These are phyloP conservation scores for Athene noctua DNA, from an alignment of 2,113 vertebrate species.

Conservation along the genomic window DNA sequence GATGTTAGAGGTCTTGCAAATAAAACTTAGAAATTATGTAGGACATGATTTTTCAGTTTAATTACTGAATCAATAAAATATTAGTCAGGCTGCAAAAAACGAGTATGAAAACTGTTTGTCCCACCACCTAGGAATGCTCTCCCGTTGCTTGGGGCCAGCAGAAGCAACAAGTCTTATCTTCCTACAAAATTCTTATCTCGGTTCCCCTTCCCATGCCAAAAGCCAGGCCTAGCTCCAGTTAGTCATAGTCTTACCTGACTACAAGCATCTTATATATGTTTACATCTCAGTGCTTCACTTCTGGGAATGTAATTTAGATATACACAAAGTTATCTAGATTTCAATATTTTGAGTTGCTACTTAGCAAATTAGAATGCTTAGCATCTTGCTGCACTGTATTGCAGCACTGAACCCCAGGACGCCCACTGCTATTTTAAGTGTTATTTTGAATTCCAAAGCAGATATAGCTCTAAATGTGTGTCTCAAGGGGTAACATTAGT, in stretches of 20 bases:
- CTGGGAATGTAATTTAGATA: background rate
- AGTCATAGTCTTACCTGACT: background rate
- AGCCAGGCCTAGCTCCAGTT: background rate
- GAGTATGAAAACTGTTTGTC: background rate
- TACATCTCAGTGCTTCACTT: background rate
- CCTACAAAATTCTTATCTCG: background rate
- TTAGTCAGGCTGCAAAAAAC: background rate
- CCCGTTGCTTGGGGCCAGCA: background rate
- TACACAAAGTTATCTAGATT: background rate
- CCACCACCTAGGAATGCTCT: background rate
- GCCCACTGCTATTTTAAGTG: background rate
- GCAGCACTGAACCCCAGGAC: background rate
- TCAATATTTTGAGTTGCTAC: background rate
- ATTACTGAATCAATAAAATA: background rate
- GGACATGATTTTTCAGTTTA: background rate
- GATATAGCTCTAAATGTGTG: background rate
- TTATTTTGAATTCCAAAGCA: background rate
- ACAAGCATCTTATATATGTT: accelerated
- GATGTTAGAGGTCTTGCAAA: background rate
- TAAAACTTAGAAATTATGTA: background rate
- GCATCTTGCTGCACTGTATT: background rate
- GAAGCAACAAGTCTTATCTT: background rate
- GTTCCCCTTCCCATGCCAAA: background rate
- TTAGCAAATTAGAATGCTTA: background rate
- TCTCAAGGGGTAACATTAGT: background rate